phyloP scores from a whole-genome alignment of 1,140 invertebrate genomes.

The Muscidifurax raptorellus region DNA sequence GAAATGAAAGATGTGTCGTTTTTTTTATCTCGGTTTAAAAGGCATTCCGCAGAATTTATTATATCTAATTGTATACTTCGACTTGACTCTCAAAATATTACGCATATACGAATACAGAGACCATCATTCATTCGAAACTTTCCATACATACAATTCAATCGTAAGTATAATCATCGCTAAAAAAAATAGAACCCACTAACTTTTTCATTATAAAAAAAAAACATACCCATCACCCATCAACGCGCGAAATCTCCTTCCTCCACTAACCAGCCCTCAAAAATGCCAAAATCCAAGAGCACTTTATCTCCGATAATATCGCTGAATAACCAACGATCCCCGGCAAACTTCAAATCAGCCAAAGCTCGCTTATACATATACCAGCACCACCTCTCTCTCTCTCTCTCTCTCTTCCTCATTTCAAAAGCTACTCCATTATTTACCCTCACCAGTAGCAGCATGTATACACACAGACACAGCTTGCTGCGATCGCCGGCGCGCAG shows the following conservation, averaged over 20 bases:
- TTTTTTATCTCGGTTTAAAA: no score
- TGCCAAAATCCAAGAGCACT: background rate
- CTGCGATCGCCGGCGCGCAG: background rate
- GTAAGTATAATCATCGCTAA: no score
- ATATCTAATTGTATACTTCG: no score
- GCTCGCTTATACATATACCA: background rate
- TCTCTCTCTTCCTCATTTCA: background rate
- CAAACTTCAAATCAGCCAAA: background rate
- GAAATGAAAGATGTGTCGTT: no score
- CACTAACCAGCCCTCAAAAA: background rate
- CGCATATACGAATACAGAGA: no score
- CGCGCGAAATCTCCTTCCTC: no score
- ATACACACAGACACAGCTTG: background rate
- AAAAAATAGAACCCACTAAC: no score
- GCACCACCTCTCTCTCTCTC: background rate
- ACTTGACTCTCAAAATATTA: no score
- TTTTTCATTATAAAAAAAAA: no score
- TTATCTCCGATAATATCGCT: background rate
- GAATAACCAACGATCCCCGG: background rate
- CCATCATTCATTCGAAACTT: no score
- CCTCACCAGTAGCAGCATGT: background rate
- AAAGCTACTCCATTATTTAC: conserved; percentile 3
- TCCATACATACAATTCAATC: no score
- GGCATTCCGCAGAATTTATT: no score
- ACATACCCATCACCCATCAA: background rate